Conservation (phyloP, 2,797 vertebrate species). For the Salarias fasciatus region DNA sequence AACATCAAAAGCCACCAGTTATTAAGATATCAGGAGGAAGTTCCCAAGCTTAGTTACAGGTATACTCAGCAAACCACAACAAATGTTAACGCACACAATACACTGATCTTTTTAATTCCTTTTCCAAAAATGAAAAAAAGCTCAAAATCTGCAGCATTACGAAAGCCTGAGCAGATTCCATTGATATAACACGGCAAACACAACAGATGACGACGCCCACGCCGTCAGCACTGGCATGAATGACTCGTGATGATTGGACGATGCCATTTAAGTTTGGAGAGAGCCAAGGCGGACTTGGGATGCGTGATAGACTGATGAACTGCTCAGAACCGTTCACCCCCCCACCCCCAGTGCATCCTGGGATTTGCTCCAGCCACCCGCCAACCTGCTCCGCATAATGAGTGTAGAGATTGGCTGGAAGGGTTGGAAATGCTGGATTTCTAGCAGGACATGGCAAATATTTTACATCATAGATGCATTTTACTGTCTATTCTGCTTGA, state of each 20-base stretch:
- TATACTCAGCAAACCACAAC: slow-evolving; percentile 12
- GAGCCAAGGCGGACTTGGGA: slow-evolving; percentile 28
- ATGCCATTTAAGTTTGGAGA: slow-evolving; percentile 33
- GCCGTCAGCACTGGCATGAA: slow-evolving; percentile 41
- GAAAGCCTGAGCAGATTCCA: slow-evolving; percentile 54
- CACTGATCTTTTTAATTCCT: background rate
- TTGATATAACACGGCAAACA: slow-evolving; percentile 40
- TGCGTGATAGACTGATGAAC: slow-evolving; percentile 50
- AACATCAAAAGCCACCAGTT: slow-evolving; percentile 10
- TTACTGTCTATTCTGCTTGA: too few species aligned
- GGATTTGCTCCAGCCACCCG: slow-evolving; percentile 35
- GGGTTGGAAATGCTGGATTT: too few species aligned
- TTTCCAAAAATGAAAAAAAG: too few species aligned
- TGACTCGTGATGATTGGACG: slow-evolving; percentile 27
- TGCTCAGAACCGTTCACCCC: slow-evolving; percentile 24
- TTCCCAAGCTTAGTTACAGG: background rate
- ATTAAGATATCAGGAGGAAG: background rate
- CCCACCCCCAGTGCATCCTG: slow-evolving; percentile 23
- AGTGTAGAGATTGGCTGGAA: slow-evolving; percentile 6
- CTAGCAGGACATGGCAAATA: too few species aligned
- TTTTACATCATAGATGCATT: too few species aligned
- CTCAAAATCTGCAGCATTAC: slow-evolving; percentile 34
- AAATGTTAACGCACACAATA: slow-evolving; percentile 1
- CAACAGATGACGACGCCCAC: slow-evolving; percentile 69
- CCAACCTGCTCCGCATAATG: slow-evolving; percentile 33